These are phyloP conservation scores for Bilobella aurantiaca DNA, from an alignment of 1,140 invertebrate species.

Conservation along the genomic window DNA sequence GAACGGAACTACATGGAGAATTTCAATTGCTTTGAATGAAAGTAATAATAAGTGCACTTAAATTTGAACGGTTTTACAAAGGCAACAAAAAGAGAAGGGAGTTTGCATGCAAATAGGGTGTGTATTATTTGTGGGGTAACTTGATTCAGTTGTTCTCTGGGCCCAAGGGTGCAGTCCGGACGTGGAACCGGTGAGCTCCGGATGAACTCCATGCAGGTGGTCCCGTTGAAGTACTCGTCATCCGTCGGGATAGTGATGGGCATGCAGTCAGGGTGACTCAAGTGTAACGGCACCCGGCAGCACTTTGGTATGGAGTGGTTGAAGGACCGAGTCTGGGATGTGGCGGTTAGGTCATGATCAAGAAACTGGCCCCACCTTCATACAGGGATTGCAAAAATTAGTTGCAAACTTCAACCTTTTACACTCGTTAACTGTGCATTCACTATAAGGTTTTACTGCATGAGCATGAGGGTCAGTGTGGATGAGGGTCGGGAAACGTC, in stretches of 20 bases:
- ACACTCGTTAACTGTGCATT: too few relatives aligned
- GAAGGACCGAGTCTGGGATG: constrained; percentile 52
- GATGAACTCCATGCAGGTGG: constrained; percentile 66
- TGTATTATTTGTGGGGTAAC: too few relatives aligned
- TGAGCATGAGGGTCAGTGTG: constrained; percentile 61
- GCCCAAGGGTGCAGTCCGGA: constrained; percentile 51
- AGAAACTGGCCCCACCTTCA: constrained; percentile 64
- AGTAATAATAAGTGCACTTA: too few relatives aligned
- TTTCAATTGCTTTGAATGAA: too few relatives aligned
- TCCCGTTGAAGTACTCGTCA: constrained; percentile 26
- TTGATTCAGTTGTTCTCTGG: constrained; percentile 66
- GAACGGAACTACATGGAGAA: too few relatives aligned
- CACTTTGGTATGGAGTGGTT: constrained; percentile 70
- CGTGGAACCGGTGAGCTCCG: constrained; percentile 62
- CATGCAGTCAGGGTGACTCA: constrained; percentile 67
- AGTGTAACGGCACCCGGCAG: constrained; percentile 56
- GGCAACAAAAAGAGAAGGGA: too few relatives aligned
- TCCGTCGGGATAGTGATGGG: constrained; percentile 47
- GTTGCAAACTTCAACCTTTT: too few relatives aligned
- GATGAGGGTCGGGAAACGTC: constrained; percentile 36
- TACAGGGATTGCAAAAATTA: background rate
- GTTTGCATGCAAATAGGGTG: too few relatives aligned
- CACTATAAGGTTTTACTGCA: too few relatives aligned
- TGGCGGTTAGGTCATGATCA: constrained; percentile 64
- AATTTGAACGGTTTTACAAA: too few relatives aligned